Evolutionary conservation across 2,888 invertebrate genomes (phyloP).

Genomic region (Nomada goodeniana): DNA sequence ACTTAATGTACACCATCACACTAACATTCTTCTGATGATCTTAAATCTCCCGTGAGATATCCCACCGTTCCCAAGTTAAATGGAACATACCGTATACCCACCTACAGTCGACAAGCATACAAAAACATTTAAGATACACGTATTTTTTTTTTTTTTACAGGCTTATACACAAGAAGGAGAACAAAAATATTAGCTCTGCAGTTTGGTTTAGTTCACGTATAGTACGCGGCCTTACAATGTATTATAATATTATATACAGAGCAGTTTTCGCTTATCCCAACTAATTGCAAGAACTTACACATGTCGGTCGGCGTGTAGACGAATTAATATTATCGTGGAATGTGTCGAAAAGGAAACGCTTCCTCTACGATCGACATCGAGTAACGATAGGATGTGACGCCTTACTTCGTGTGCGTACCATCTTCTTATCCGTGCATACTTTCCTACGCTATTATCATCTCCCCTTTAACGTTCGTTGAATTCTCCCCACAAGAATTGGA

Average conservation of each 20-base stretch:
- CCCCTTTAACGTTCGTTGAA: conserved; percentile 36
- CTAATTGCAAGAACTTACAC: neutral
- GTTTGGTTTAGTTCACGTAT: conserved; percentile 61
- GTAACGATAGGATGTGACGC: conserved; percentile 50
- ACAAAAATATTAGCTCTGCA: conserved; percentile 56
- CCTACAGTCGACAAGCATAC: conserved; percentile 52
- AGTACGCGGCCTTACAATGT: too few relatives aligned
- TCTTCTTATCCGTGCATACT: conserved; percentile 23
- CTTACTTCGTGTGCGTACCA: conserved; percentile 61
- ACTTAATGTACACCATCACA: too few relatives aligned
- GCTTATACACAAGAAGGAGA: conserved; percentile 32
- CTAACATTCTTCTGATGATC: too few relatives aligned
- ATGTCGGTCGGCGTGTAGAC: conserved; percentile 36
- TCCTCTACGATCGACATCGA: conserved; percentile 55
- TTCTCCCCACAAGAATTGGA: conserved; percentile 25
- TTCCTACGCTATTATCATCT: conserved; percentile 26
- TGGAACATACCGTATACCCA: neutral
- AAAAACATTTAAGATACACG: conserved; percentile 55
- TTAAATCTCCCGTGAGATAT: too few relatives aligned
- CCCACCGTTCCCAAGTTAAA: too few relatives aligned
- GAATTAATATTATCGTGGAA: conserved; percentile 63
- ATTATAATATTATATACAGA: conserved; percentile 38
- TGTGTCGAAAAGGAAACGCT: conserved; percentile 65
- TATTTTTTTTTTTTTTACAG: conserved; percentile 48
- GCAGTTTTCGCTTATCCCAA: conserved; percentile 31